These are phyloP conservation scores for Chelidonichthys spinosus DNA, from an alignment of 2,797 vertebrate species.

Conservation along the genomic window DNA sequence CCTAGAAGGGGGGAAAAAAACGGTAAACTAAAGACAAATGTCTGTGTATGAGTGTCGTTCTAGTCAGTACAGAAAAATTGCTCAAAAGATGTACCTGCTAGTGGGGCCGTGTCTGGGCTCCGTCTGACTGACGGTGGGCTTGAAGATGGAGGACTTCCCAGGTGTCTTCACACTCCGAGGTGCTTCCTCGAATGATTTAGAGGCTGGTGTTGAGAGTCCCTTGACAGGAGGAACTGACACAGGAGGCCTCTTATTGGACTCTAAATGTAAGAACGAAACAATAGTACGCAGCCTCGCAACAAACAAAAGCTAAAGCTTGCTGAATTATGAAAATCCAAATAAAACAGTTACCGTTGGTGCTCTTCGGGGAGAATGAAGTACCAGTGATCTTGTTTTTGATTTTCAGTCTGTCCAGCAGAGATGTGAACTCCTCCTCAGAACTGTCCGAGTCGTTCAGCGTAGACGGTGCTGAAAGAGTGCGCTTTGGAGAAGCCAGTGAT, in stretches of 20 bases:
- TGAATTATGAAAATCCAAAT: neutral
- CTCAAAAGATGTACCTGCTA: slow-evolving; percentile 74
- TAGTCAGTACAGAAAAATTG: neutral
- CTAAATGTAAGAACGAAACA: slow-evolving; percentile 39
- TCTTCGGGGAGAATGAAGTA: slow-evolving; percentile 53
- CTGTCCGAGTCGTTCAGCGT: slow-evolving; percentile 70
- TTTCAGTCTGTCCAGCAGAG: slow-evolving; percentile 86
- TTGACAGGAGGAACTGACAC: slow-evolving; percentile 51
- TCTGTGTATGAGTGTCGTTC: neutral
- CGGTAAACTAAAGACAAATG: neutral
- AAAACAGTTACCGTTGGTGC: slow-evolving; percentile 51
- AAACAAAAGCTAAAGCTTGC: neutral
- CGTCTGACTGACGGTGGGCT: slow-evolving; percentile 74
- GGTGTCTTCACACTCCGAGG: slow-evolving; percentile 60
- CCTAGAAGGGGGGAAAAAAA: slow-evolving; percentile 49
- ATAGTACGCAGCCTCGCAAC: neutral
- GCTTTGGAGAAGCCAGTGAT: slow-evolving; percentile 42
- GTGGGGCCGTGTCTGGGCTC: slow-evolving; percentile 72
- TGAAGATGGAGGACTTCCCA: slow-evolving; percentile 53
- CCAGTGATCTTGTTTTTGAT: slow-evolving; percentile 70
- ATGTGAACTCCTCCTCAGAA: slow-evolving; percentile 89
- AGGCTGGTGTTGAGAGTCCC: slow-evolving; percentile 7
- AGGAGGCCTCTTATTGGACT: slow-evolving; percentile 45
- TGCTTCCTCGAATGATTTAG: slow-evolving; percentile 29
- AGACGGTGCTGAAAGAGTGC: slow-evolving; percentile 57